Evolutionary conservation across 2,888 invertebrate species (phyloP).

Genomic region (Marronus borbonicus): DNA sequence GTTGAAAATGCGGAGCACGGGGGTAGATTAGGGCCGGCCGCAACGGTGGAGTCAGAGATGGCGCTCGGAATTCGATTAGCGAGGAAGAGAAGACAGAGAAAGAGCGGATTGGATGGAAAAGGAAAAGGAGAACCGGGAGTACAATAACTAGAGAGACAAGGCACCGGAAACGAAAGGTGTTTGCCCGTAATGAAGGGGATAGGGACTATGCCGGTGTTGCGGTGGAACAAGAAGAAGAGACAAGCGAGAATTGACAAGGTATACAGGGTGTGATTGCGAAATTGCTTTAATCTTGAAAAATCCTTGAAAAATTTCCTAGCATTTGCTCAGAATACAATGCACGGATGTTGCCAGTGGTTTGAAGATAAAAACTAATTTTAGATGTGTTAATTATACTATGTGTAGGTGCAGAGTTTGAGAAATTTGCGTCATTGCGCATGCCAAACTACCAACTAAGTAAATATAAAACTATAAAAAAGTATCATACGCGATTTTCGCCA

Average conservation of each 20-base stretch:
- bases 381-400: no score
- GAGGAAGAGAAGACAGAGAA: constrained; percentile 55
- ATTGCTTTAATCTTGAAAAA: no score
- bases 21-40: constrained; percentile 56
- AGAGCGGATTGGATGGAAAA: not conserved
- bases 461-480: no score
- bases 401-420: no score
- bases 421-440: no score
- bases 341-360: no score
- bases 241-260: not conserved
- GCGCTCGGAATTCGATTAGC: constrained; percentile 66
- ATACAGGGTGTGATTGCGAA: not conserved
- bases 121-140: constrained; percentile 48
- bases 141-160: constrained; percentile 54
- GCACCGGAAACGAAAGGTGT: constrained; percentile 57
- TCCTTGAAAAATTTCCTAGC: no score
- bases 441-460: no score
- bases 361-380: no score
- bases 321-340: no score
- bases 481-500: no score
- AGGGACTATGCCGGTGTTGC: not conserved
- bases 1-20: constrained; percentile 56
- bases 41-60: constrained; percentile 60
- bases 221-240: not conserved
- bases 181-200: constrained; percentile 57